phyloP scores from a whole-genome alignment of 2,797 vertebrate species.

The Falco rusticolus region DNA sequence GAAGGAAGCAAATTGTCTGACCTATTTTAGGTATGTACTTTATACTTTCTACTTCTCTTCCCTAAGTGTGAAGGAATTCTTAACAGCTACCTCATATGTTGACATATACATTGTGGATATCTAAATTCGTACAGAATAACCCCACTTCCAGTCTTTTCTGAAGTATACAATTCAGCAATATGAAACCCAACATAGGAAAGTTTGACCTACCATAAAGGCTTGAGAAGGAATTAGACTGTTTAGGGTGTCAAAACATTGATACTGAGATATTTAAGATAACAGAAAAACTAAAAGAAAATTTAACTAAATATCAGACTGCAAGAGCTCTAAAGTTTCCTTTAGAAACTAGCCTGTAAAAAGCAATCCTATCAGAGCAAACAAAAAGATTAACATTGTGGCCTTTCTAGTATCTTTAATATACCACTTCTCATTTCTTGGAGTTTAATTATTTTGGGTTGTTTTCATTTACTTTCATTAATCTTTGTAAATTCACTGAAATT shows the following conservation, averaged over 20 bases:
- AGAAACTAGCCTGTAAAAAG: background rate
- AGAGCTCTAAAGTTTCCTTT: background rate
- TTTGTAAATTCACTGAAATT: background rate
- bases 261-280: background rate
- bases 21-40: slow-evolving; percentile 18
- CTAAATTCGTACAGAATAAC: background rate
- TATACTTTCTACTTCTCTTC: background rate
- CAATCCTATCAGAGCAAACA: background rate
- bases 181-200: background rate
- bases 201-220: background rate
- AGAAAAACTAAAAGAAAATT: background rate
- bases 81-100: background rate
- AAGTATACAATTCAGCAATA: background rate
- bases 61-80: background rate
- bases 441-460: background rate
- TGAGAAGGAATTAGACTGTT: background rate
- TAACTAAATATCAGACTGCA: background rate
- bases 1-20: background rate
- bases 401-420: background rate
- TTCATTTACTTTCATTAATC: background rate
- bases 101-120: background rate
- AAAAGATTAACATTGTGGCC: background rate
- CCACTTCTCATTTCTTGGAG: background rate
- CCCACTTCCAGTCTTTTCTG: background rate
- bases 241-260: background rate